Base-by-base conservation (phyloP, 2,797 vertebrate species). In the Microhierax caerulescens region DNA sequence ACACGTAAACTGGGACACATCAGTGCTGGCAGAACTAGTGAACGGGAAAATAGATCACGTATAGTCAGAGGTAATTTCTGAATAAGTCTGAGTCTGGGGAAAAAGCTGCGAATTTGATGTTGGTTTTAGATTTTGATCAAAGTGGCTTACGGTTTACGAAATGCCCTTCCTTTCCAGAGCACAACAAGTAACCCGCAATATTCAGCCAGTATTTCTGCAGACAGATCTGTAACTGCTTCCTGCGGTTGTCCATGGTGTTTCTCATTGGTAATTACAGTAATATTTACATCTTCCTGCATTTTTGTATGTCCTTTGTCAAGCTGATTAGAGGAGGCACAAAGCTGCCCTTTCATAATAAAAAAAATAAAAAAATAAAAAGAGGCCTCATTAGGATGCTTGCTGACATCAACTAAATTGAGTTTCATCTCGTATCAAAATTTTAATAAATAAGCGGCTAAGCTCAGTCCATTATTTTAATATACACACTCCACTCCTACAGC, bases 281-380 rank as follows among this genome's bases (percentile, higher is more conserved):
- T 97, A 97, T 97, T 97, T 95, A 97, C 47, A 90, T 96, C 90
- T 97, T 48, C 90, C 61, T 95, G 95, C 92, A 60, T 97, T 96
- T 95, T 96, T 95, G 63, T 93, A 70, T 81, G 91, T 93, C 83
- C 91, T 93, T 96, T 93, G 96, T 96, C 97, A 97, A 77, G 96
- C 89, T 97, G 95, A 86, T 96, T 97, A 96, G 96, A 96, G 94
- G 95, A 98, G 94, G 97, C 96, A 98, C 78, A 97, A 97, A 94
- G 87, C 93, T 85, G 94, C 93, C 89, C 79, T 90, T 96, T 98
- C 94, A 96, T 90, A 59, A 92, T 96, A 92, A 89, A 70, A 70
- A 81, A 47, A 53, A 36, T 39, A 47, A 80, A 63, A 74, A 88
- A 95, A 84, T 13, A 80, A 78, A 95, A 89, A 78, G 59, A 90